These are phyloP conservation scores for Scyliorhinus canicula DNA, from an alignment of 2,797 vertebrate species.

Conservation along the genomic window DNA sequence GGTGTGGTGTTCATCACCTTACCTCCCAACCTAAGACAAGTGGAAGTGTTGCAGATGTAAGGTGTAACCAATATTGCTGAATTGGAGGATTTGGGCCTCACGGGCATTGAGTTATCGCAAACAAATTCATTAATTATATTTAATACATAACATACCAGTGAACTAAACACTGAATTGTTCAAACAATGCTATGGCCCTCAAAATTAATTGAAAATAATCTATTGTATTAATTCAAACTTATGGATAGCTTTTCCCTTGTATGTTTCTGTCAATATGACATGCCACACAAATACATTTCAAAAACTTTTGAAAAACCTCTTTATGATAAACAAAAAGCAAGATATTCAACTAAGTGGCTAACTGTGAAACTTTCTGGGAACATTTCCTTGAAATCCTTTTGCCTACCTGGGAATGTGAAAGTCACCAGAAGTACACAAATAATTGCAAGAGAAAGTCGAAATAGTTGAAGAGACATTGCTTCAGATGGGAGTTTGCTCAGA, in stretches of 20 bases:
- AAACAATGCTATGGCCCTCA: neutral
- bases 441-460: neutral
- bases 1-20: neutral
- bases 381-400: neutral
- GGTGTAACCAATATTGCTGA: neutral
- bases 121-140: neutral
- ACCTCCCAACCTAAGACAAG: neutral
- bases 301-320: slow-evolving; percentile 38
- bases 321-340: neutral
- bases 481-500: neutral
- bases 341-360: neutral
- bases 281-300: slow-evolving; percentile 42
- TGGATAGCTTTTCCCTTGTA: neutral
- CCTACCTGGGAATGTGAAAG: slow-evolving; percentile 8
- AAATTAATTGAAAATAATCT: neutral
- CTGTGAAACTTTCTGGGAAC: neutral
- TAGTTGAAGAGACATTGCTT: neutral
- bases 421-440: slow-evolving; percentile 11
- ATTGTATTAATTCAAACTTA: neutral
- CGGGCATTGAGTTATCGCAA: neutral
- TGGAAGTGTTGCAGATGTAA: neutral
- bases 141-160: neutral
- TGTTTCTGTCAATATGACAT: slow-evolving; percentile 38
- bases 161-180: neutral
- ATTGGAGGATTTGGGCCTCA: neutral